Evolutionary conservation across 2,797 vertebrate genomes (phyloP).

Genomic region (Artibeus jamaicensis): DNA sequence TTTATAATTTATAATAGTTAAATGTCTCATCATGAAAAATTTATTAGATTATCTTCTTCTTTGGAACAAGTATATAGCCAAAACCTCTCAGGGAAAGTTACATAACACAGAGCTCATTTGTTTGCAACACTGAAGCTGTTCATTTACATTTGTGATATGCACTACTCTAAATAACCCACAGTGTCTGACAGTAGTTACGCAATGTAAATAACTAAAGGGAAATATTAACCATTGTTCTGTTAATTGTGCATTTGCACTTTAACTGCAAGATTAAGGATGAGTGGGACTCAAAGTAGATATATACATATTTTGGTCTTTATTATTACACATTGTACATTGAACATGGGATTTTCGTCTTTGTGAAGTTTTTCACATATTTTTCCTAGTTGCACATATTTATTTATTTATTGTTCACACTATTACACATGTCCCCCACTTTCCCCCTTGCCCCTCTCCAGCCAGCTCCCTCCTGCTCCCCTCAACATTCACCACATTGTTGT

Average conservation of each 20-base stretch:
- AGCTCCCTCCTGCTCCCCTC: no score
- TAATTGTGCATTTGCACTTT: background rate
- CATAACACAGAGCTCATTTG: background rate
- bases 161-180: background rate
- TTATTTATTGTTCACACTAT: no score
- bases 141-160: background rate
- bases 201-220: background rate
- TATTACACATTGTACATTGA: background rate
- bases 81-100: background rate
- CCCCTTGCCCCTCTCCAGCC: no score
- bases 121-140: background rate
- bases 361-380: background rate
- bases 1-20: background rate
- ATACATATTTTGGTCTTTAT: background rate
- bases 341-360: background rate
- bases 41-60: background rate
- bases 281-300: background rate
- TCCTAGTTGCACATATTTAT: no score
- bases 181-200: background rate
- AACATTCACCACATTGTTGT: no score
- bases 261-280: background rate
- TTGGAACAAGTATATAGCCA: background rate
- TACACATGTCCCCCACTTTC: no score
- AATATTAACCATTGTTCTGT: background rate
- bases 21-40: background rate